A percentile compares a stretch with the other conserved stretches of the same genome.
Evolutionary conservation across 2,113 vertebrate species (phyloP).

Genomic region (Hippocampus guttulatus): DNA sequence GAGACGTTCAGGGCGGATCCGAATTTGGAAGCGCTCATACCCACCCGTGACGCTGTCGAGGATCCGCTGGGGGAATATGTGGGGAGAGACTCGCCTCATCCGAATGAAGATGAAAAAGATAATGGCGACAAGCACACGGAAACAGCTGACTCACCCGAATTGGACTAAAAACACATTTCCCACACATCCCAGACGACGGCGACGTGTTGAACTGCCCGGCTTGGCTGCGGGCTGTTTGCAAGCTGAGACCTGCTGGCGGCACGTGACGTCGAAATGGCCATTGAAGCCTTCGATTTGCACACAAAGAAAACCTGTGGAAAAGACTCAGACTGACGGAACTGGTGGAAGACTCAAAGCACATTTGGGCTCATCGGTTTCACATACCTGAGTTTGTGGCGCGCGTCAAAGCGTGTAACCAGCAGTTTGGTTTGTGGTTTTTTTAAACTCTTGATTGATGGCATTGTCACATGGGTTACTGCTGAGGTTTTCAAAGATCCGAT

Average conservation of each 20-base stretch:
- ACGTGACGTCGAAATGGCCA: constrained; percentile 14
- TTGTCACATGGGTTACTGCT: constrained; percentile 26
- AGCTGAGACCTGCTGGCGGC: constrained; percentile 8
- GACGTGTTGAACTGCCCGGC: constrained; percentile 5
- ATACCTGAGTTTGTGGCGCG: constrained; percentile 38
- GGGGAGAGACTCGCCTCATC: neutral
- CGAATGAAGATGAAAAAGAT: constrained; percentile 11
- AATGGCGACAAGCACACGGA: constrained; percentile 25
- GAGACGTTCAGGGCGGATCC: constrained; percentile 32
- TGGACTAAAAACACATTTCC: constrained; percentile 43
- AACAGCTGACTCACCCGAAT: constrained; percentile 51
- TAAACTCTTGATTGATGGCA: constrained; percentile 31
- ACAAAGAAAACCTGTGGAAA: constrained; percentile 24
- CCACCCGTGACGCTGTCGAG: constrained; percentile 34
- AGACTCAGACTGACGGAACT: neutral
- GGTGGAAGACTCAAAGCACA: constrained; percentile 41
- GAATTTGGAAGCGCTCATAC: constrained; percentile 29
- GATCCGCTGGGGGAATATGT: neutral
- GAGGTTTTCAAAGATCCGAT: constrained; percentile 17
- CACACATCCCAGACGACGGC: constrained; percentile 7
- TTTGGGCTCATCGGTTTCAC: constrained; percentile 27
- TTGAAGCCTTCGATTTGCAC: constrained; percentile 50
- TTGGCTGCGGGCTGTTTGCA: constrained; percentile 20
- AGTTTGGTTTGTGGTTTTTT: constrained; percentile 32
- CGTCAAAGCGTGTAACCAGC: constrained; percentile 57